Evolutionary conservation across 1,140 invertebrate species (phyloP).

Genomic region (Parasteatoda tepidariorum): DNA sequence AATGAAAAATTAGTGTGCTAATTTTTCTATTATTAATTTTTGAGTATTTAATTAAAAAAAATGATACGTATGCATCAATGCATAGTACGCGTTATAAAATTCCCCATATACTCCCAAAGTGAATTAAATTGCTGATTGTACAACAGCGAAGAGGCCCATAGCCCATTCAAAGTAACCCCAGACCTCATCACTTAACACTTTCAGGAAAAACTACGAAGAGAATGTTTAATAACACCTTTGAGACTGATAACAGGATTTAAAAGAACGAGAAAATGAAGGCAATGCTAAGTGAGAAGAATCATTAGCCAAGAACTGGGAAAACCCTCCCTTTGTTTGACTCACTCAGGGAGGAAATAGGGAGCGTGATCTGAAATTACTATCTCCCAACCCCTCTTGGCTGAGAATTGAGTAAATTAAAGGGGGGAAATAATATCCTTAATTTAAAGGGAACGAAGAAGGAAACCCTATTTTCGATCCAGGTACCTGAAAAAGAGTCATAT

Average conservation of each 20-base stretch:
- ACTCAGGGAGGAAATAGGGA: not conserved
- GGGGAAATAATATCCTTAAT: constrained; percentile 21
- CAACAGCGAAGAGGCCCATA: too few species aligned
- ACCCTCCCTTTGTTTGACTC: not conserved
- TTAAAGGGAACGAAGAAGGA: too few species aligned
- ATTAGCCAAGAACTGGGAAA: too few species aligned
- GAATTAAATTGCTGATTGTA: too few species aligned
- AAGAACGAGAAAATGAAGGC: not conserved
- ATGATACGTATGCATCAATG: too few species aligned
- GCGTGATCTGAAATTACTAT: not conserved
- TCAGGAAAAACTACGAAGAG: not conserved
- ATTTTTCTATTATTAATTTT: too few species aligned
- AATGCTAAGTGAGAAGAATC: not conserved
- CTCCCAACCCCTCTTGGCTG: not conserved
- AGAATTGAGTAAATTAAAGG: constrained; percentile 6
- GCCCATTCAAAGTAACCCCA: not conserved
- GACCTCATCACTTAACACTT: not conserved
- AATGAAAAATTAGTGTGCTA: too few species aligned
- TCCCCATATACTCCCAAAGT: too few species aligned
- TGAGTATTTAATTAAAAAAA: too few species aligned
- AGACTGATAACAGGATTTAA: not conserved
- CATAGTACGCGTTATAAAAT: too few species aligned
- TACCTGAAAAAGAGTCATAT: too few species aligned
- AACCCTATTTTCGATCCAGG: too few species aligned
- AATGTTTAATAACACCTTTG: not conserved